Percentiles rank a stretch among this genome's conserved stretches.
These are phyloP conservation scores for Mobula birostris DNA, from an alignment of 2,113 vertebrate species.

Conservation along the genomic window DNA sequence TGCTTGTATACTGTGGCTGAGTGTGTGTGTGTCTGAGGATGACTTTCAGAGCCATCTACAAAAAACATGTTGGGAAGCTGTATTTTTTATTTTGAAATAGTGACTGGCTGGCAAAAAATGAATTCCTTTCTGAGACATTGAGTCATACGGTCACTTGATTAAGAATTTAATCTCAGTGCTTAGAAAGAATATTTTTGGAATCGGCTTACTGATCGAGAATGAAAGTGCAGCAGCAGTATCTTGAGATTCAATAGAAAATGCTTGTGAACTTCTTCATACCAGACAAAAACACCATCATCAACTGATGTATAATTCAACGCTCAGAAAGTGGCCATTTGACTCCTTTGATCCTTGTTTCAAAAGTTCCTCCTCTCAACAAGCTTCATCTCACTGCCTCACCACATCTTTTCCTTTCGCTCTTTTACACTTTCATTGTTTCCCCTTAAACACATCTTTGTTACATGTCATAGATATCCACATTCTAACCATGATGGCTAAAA, in stretches of 20 bases:
- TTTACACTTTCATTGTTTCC: too few species aligned
- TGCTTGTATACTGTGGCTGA: not conserved
- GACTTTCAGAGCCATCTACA: not conserved
- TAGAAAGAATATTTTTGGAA: not conserved
- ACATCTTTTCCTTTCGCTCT: not conserved
- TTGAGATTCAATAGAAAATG: not conserved
- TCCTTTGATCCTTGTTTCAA: not conserved
- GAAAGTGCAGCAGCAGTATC: not conserved
- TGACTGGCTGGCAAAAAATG: not conserved
- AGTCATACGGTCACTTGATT: not conserved
- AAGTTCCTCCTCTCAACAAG: not conserved
- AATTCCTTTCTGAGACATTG: slow-evolving; percentile 24
- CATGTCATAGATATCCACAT: not conserved
- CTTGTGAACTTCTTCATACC: not conserved
- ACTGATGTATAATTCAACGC: not conserved
- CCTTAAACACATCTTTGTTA: not conserved
- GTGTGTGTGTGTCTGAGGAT: not conserved
- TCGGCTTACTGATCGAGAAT: not conserved
- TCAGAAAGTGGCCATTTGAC: not conserved
- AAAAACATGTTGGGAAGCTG: not conserved
- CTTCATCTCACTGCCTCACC: not conserved
- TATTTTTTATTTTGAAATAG: not conserved
- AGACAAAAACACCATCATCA: not conserved
- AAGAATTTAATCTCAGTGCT: slow-evolving; percentile 2
- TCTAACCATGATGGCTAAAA: not conserved